A percentile compares a stretch with the other conserved stretches of the same genome.
phyloP scores from a whole-genome alignment of 2,888 invertebrate species.

The Sinhomidia bicolor region DNA sequence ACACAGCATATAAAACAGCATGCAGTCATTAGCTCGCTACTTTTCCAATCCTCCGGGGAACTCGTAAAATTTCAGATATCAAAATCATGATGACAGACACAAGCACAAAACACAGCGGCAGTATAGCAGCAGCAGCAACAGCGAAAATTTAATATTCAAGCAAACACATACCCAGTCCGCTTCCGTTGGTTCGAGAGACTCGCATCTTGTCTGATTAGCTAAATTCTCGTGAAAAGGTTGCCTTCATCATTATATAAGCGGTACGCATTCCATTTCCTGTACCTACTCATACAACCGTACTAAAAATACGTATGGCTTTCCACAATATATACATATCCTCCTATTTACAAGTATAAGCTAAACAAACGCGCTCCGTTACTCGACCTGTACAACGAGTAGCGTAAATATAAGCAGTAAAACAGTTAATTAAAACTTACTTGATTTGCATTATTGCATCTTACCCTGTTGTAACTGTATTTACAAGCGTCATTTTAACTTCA shows the following conservation, averaged over 20 bases:
- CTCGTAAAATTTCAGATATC: slow-evolving; percentile 43
- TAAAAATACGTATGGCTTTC: too few species aligned
- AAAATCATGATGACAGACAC: slow-evolving; percentile 53
- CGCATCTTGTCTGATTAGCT: slow-evolving; percentile 33
- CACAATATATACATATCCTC: background rate
- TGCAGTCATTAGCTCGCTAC: slow-evolving; percentile 40
- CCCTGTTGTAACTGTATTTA: background rate
- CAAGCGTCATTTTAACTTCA: background rate
- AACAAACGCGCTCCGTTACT: background rate
- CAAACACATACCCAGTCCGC: background rate
- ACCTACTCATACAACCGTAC: background rate
- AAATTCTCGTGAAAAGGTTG: slow-evolving; percentile 5
- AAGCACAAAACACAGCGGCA: background rate
- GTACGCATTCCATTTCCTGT: background rate
- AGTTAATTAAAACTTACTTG: slow-evolving; percentile 2
- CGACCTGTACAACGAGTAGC: background rate
- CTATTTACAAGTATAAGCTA: background rate
- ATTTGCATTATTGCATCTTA: slow-evolving; percentile 35
- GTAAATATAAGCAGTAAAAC: background rate
- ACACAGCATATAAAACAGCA: slow-evolving; percentile 48
- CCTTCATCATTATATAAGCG: background rate
- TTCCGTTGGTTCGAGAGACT: slow-evolving; percentile 23
- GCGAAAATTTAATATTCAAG: slow-evolving; percentile 33
- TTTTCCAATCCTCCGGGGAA: slow-evolving; percentile 45
- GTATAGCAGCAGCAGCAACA: background rate